Percentiles rank a stretch among this genome's conserved stretches.
Conservation (phyloP, 2,797 vertebrate genomes). For the Peromyscus aztecus region DNA sequence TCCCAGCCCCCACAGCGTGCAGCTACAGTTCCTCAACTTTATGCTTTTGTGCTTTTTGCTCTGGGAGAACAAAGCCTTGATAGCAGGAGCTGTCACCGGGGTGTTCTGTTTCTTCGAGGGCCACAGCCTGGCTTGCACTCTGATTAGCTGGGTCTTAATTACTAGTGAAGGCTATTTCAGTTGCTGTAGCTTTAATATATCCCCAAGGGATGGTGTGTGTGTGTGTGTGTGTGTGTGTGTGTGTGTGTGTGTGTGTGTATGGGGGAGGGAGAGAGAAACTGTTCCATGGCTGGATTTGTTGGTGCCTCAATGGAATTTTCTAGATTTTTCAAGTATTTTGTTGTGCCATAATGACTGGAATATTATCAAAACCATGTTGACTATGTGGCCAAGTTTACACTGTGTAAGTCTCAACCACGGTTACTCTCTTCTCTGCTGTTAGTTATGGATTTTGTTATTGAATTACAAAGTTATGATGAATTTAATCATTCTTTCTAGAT, state of each 20-base stretch:
- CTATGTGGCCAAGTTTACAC: slow-evolving; percentile 22
- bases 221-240: not conserved
- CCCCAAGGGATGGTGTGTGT: slow-evolving; percentile 19
- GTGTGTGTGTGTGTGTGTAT: not conserved
- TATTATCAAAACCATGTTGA: slow-evolving; percentile 16
- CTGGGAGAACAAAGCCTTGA: slow-evolving; percentile 72
- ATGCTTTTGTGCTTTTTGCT: slow-evolving; percentile 73
- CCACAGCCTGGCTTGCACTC: slow-evolving; percentile 59
- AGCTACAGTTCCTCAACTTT: slow-evolving; percentile 68
- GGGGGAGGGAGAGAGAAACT: not conserved
- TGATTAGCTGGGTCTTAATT: slow-evolving; percentile 74
- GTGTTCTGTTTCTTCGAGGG: slow-evolving; percentile 58
- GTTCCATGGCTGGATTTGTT: slow-evolving; percentile 49
- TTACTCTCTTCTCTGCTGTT: not conserved
- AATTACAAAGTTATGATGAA: slow-evolving; percentile 56
- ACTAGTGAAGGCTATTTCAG: slow-evolving; percentile 67
- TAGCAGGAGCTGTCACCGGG: slow-evolving; percentile 67
- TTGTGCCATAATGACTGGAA: slow-evolving; percentile 31
- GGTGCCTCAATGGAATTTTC: slow-evolving; percentile 62
- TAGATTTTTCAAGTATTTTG: slow-evolving; percentile 71
- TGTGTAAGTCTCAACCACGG: not conserved
- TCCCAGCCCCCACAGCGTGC: not conserved
- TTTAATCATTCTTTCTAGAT: slow-evolving; percentile 49
- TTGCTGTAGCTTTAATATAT: slow-evolving; percentile 66
- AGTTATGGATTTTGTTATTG: slow-evolving; percentile 9